Evolutionary conservation across 2,113 vertebrate genomes (phyloP).

Genomic region (Casuarius casuarius): DNA sequence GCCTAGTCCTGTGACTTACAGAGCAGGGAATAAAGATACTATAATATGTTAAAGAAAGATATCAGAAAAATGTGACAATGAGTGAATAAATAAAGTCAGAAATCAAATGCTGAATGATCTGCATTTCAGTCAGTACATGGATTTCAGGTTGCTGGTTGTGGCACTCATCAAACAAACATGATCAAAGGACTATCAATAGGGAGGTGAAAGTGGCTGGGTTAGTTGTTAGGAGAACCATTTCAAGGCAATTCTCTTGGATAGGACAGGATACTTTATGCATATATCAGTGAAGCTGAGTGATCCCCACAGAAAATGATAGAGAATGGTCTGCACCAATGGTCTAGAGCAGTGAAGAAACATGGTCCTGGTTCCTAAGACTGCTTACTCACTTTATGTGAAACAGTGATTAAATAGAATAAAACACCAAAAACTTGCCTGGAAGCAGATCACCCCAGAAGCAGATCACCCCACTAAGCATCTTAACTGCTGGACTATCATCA

Average conservation of each 20-base stretch:
- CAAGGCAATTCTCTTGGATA: not conserved
- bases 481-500: too few relatives aligned
- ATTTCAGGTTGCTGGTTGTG: not conserved
- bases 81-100: not conserved
- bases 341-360: not conserved
- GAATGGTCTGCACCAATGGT: not conserved
- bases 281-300: too few relatives aligned
- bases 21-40: not conserved
- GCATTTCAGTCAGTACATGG: not conserved
- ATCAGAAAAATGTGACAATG: not conserved
- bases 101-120: not conserved
- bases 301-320: too few relatives aligned
- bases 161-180: not conserved
- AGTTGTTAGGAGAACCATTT: not conserved
- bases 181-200: not conserved
- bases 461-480: too few relatives aligned
- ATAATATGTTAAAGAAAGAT: not conserved
- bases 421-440: too few relatives aligned
- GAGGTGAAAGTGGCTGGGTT: not conserved
- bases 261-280: not conserved
- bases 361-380: too few relatives aligned
- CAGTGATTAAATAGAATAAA: too few relatives aligned
- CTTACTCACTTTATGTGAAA: too few relatives aligned
- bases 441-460: too few relatives aligned
- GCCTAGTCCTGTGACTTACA: not conserved